phyloP scores from a whole-genome alignment of 2,113 vertebrate species.

The Ariopsis seemanni region DNA sequence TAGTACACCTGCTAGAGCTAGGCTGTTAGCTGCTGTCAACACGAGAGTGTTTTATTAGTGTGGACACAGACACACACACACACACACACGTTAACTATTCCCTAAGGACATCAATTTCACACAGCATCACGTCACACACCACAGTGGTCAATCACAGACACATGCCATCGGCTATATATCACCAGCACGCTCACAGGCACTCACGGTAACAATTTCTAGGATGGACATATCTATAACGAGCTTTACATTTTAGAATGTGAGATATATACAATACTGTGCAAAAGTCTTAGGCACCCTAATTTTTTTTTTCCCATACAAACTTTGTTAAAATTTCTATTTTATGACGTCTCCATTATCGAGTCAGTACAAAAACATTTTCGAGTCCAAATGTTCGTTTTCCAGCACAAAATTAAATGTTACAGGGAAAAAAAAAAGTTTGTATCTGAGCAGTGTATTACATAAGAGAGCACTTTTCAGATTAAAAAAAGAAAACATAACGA shows the following conservation, averaged over 20 bases:
- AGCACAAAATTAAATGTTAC: no score
- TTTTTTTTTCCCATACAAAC: no score
- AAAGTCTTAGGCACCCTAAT: no score
- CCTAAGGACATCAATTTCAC: conserved; percentile 42
- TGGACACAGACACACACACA: background rate
- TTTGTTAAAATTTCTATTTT: no score
- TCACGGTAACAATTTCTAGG: background rate
- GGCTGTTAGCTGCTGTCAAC: conserved; percentile 56
- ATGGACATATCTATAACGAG: background rate
- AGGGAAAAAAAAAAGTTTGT: no score
- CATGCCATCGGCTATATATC: background rate
- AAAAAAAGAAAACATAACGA: no score
- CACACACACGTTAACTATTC: conserved; percentile 58
- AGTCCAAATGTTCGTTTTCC: no score
- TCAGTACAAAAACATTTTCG: no score
- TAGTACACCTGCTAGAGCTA: conserved; percentile 40
- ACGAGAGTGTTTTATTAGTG: conserved; percentile 26
- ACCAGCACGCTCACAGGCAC: background rate
- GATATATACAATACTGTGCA: no score
- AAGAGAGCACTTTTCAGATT: no score
- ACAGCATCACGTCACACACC: conserved; percentile 24
- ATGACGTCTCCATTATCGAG: no score
- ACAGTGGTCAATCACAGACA: conserved; percentile 22
- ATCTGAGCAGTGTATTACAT: no score
- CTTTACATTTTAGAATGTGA: background rate